A percentile compares a stretch with the other conserved stretches of the same genome.
These are phyloP conservation scores for Helicoverpa armigera DNA, from an alignment of 1,140 invertebrate genomes.

Conservation along the genomic window DNA sequence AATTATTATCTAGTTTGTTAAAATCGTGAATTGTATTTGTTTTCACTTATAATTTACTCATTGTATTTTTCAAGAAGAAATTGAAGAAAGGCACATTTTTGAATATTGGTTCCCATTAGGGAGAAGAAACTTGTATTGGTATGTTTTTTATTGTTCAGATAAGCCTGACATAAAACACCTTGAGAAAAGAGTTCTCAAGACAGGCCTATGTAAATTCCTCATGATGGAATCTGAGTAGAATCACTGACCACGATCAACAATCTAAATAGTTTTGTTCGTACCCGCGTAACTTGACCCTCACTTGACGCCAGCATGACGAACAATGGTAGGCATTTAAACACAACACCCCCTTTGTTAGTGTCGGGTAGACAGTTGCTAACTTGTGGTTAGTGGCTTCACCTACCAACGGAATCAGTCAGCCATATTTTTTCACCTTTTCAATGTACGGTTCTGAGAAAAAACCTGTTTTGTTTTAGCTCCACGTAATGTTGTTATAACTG, in stretches of 20 bases:
- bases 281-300: conserved; percentile 9
- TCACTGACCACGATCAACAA: conserved; percentile 19
- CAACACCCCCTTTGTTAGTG: conserved; percentile 27
- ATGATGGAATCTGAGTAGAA: conserved; percentile 1
- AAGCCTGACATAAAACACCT: not conserved
- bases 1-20: no score
- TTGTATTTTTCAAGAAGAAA: no score
- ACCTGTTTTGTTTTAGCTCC: not conserved
- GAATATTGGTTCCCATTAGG: no score
- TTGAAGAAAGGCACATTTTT: no score
- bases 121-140: not conserved
- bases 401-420: not conserved
- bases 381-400: conserved; percentile 23
- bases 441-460: conserved; percentile 19
- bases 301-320: conserved; percentile 25
- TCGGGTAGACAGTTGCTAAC: conserved; percentile 17
- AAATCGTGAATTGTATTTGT: no score
- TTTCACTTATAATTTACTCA: no score
- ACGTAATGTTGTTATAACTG: not conserved
- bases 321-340: conserved; percentile 31
- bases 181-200: conserved; percentile 1
- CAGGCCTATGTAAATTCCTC: conserved; percentile 4
- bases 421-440: conserved; percentile 23
- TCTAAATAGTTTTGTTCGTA: conserved; percentile 30
- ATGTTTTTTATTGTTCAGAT: not conserved